Base-by-base conservation (phyloP, 2,888 invertebrate species). In the Lasioglossum marginatum region DNA sequence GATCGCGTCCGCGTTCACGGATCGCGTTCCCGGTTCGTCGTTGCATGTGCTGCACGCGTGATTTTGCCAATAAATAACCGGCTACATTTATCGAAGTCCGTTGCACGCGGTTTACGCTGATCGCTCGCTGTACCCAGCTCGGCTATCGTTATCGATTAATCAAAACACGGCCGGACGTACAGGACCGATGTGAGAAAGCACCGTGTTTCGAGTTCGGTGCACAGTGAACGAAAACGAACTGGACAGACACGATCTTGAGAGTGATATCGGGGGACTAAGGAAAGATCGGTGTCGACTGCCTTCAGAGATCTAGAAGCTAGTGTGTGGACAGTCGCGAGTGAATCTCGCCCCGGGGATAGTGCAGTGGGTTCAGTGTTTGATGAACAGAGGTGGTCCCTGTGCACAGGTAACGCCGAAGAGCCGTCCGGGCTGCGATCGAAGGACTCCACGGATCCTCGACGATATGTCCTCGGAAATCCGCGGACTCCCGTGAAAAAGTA, bases 321-420 rank as follows among this genome's bases (percentile, higher is more conserved):
- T 63, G 63, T 31, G 63, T 5, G 63, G 31, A 63, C 63, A 16
- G 16, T 63, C 31, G 63, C 63, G 6, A 63, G 63, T 63, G 63
- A 63, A 63, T 63, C 31, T 31, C 31, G 63, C 31, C 16, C 34
- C 31, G 23, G 71, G 57, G 57, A 57, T 57, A 87, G 92, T 92
- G 93, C 88, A 90, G 93, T 92, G 93, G 83, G 76, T 91, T 91
- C 90, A 89, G 92, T 92, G 92, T 91, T 92, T 90, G 87, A 88
- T 89, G 81, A 85, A 91, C 92, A 88, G 82, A 83, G 74, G 48
- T 81, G 86, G 82, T 81, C 76, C 79, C 79, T 80, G 81, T 85
- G 72, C 81, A 57, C n/a, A 73, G 87, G 79, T 87, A 90, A 82
- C 82, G 82, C 72, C 82, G 85, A 37, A 34, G 37, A 68, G 34